Percentiles rank a stretch among this genome's conserved stretches.
These are phyloP conservation scores for Crocodylus rhombifer DNA, from an alignment of 2,797 vertebrate genomes.

Conservation along the genomic window DNA sequence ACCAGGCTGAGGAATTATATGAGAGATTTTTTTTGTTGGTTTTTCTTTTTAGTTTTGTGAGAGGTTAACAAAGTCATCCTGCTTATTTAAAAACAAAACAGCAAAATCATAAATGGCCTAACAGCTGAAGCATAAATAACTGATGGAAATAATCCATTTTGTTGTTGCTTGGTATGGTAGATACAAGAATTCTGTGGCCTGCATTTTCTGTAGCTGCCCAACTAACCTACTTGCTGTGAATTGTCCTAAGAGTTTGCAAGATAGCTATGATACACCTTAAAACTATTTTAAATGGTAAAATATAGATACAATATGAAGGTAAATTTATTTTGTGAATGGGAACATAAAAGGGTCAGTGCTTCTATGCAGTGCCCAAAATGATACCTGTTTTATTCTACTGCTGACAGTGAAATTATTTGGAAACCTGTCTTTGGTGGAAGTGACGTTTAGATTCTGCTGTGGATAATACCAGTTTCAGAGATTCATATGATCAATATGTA, in stretches of 20 bases:
- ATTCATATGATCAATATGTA: neutral
- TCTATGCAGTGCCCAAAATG: neutral
- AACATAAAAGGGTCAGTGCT: neutral
- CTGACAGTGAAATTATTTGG: neutral
- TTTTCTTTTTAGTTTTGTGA: neutral
- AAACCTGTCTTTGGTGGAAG: neutral
- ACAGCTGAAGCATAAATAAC: neutral
- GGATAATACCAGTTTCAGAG: neutral
- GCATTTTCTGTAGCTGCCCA: neutral
- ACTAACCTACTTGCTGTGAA: neutral
- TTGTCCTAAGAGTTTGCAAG: neutral
- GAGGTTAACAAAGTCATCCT: neutral
- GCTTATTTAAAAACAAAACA: neutral
- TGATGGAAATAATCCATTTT: neutral
- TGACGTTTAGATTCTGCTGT: neutral
- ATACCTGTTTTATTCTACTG: neutral
- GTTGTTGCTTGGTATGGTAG: neutral
- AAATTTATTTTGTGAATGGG: neutral
- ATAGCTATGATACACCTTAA: neutral
- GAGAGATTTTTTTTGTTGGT: neutral
- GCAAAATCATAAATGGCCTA: neutral
- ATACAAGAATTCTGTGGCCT: neutral
- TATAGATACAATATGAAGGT: neutral
- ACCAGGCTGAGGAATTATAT: neutral
- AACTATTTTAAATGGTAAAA: neutral